Conservation (phyloP, 1,140 invertebrate species). For the Diorhabda sublineata region DNA sequence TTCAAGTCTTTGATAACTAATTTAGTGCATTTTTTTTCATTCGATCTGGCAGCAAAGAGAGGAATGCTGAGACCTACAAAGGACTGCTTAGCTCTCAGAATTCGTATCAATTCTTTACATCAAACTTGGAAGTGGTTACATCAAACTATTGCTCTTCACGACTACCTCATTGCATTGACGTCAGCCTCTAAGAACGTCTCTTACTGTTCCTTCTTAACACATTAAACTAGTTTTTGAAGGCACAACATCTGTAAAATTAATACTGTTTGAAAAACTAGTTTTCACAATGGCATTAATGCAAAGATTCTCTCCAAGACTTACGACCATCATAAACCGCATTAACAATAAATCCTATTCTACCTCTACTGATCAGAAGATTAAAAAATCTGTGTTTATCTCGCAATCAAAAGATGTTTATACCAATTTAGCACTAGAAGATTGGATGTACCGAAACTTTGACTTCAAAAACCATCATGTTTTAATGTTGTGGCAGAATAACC, state of each 20-base stretch:
- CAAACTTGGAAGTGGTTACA: slow-evolving; percentile 92
- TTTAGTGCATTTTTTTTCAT: slow-evolving; percentile 22
- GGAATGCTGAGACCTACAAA: slow-evolving; percentile 77
- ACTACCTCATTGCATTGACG: slow-evolving; percentile 75
- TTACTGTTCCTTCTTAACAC: slow-evolving; percentile 22
- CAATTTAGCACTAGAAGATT: slow-evolving; percentile 92
- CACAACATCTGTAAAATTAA: slow-evolving; percentile 34
- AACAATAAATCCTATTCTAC: slow-evolving; percentile 21
- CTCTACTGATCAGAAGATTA: slow-evolving; percentile 30
- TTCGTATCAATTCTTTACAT: slow-evolving; percentile 76
- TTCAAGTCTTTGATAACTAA: background rate
- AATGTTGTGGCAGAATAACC: slow-evolving; percentile 87
- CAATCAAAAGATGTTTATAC: slow-evolving; percentile 84
- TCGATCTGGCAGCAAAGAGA: slow-evolving; percentile 51
- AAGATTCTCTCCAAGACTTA: slow-evolving; percentile 27
- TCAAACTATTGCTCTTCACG: slow-evolving; percentile 79
- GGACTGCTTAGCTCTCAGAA: slow-evolving; percentile 80
- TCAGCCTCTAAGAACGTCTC: slow-evolving; percentile 62
- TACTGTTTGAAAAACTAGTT: slow-evolving; percentile 13
- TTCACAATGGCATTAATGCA: slow-evolving; percentile 41
- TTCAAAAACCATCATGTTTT: slow-evolving; percentile 78
- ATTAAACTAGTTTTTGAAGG: slow-evolving; percentile 28
- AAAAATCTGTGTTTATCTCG: slow-evolving; percentile 86
- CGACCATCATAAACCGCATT: slow-evolving; percentile 19
- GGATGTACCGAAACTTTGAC: slow-evolving; percentile 84